phyloP scores from a whole-genome alignment of 2,888 invertebrate species.

The Trachelus troglodyta region DNA sequence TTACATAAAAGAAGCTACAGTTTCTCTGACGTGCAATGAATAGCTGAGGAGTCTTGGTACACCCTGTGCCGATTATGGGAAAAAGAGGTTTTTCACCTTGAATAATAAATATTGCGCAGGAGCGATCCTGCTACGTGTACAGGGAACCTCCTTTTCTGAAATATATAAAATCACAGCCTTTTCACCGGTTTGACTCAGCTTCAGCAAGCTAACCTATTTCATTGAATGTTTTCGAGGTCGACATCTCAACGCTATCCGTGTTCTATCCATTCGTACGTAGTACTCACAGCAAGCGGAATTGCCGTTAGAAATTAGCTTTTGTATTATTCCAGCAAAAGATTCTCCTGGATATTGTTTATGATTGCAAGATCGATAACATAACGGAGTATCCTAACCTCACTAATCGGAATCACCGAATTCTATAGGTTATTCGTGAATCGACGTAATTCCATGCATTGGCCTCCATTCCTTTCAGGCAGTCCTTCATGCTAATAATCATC shows the following conservation, averaged over 20 bases:
- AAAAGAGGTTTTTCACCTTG: background rate
- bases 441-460: background rate
- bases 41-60: constrained; percentile 26
- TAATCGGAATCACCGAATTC: background rate
- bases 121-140: background rate
- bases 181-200: background rate
- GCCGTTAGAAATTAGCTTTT: background rate
- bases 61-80: constrained; percentile 21
- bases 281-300: background rate
- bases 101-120: background rate
- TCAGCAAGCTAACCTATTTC: background rate
- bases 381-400: background rate
- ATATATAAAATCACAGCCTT: background rate
- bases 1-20: background rate
- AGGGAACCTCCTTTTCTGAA: too few relatives aligned
- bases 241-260: background rate
- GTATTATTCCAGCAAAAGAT: background rate
- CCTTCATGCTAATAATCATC: background rate
- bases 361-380: background rate
- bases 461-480: background rate
- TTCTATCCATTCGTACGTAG: background rate
- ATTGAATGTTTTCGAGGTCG: background rate
- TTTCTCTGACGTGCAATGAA: constrained; percentile 25
- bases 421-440: background rate
- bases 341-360: background rate